Conservation (phyloP, 2,113 vertebrate species). For the Chiloscyllium plagiosum region DNA sequence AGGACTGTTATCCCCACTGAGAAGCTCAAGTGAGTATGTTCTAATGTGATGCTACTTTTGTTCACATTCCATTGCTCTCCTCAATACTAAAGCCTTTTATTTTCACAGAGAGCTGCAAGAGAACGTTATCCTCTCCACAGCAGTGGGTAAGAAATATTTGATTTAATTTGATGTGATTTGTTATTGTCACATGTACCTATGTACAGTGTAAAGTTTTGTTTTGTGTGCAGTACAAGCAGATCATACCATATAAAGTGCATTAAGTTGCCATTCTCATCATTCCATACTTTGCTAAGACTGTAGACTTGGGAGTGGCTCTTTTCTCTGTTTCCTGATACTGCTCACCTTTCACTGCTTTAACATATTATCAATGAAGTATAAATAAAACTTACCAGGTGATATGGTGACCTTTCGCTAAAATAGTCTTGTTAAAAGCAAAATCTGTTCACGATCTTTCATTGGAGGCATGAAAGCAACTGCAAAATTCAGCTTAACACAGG, state of each 20-base stretch:
- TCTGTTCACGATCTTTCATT: neutral
- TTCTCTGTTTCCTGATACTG: neutral
- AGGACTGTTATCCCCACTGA: constrained; percentile 1
- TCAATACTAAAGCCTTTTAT: neutral
- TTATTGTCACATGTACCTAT: too few relatives aligned
- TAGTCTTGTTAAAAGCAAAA: neutral
- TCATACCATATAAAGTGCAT: too few relatives aligned
- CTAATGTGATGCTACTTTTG: neutral
- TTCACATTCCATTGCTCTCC: neutral
- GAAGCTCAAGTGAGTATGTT: constrained; percentile 32
- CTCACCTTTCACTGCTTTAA: neutral
- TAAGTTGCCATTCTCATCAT: neutral
- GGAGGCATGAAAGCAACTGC: neutral
- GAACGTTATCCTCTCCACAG: neutral
- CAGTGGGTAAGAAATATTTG: neutral
- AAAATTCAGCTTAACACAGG: neutral
- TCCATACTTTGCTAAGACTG: neutral
- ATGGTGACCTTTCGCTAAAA: neutral
- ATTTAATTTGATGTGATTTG: too few relatives aligned
- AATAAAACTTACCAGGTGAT: neutral
- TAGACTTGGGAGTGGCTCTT: neutral
- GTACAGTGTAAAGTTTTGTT: too few relatives aligned
- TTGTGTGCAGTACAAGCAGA: too few relatives aligned
- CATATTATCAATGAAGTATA: neutral
- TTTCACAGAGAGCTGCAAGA: constrained; percentile 21